Conservation (phyloP, 2,113 vertebrate species). For the Ovis canadensis region DNA sequence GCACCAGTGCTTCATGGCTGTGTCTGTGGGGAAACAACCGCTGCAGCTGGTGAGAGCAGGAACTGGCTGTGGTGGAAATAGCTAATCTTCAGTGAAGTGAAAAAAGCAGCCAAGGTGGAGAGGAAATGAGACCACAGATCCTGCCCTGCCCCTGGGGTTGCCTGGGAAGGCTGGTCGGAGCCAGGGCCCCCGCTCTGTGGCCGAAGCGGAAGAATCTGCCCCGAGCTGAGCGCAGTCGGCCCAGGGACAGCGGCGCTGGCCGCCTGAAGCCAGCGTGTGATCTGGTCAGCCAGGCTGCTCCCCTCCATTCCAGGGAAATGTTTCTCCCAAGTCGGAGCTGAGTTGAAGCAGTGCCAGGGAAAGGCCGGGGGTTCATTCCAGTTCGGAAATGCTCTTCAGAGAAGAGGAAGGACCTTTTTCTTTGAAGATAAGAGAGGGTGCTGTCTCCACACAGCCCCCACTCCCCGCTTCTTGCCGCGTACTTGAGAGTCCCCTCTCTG, state of each 20-base stretch:
- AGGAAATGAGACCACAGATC: slow-evolving; percentile 64
- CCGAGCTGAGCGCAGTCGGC: neutral
- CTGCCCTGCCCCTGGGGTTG: neutral
- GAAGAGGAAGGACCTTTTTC: slow-evolving; percentile 29
- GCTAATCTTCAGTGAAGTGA: slow-evolving; percentile 50
- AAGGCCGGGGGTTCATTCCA: neutral
- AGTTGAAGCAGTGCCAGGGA: slow-evolving; percentile 12
- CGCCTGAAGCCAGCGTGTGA: neutral
- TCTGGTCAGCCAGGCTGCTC: neutral
- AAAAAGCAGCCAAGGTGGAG: slow-evolving; percentile 53
- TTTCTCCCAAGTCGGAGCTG: neutral
- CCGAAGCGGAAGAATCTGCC: neutral
- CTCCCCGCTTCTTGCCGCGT: neutral
- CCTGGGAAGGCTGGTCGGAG: slow-evolving; percentile 6
- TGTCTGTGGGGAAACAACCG: neutral
- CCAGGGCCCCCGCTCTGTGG: neutral
- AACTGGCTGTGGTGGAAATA: slow-evolving; percentile 59
- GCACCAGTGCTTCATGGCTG: neutral
- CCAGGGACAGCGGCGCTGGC: neutral
- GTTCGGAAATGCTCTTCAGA: slow-evolving; percentile 44
- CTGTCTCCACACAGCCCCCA: neutral
- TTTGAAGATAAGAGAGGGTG: slow-evolving; percentile 34
- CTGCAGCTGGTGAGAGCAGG: slow-evolving; percentile 56
- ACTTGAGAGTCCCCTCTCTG: neutral
- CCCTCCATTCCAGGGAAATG: neutral